phyloP scores from a whole-genome alignment of 2,797 vertebrate species.

The Otus scops region DNA sequence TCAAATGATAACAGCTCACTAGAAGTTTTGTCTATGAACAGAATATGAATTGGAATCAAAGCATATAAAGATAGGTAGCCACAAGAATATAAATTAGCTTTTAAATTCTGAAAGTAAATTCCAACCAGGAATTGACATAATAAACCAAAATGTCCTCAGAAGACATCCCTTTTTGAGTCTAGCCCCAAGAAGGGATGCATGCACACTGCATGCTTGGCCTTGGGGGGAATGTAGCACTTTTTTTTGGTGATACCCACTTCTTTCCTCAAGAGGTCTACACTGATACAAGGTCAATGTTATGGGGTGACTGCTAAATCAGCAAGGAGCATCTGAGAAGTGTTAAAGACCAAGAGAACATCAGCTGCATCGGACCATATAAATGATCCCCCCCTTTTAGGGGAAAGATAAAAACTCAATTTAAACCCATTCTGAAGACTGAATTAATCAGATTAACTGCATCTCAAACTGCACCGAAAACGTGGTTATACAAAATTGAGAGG shows the following conservation, averaged over 20 bases:
- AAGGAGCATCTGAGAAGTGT: not conserved
- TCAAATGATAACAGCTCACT: not conserved
- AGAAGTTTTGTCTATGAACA: not conserved
- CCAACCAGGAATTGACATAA: not conserved
- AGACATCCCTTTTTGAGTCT: not conserved
- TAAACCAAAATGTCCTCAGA: not conserved
- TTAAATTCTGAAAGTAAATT: not conserved
- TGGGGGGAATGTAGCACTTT: not conserved
- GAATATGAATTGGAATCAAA: not conserved
- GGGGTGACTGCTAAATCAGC: not conserved
- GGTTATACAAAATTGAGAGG: not conserved
- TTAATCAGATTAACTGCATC: not conserved
- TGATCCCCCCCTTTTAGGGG: not conserved
- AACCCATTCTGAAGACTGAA: not conserved
- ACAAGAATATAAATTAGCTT: not conserved
- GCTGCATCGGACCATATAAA: not conserved
- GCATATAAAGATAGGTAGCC: not conserved
- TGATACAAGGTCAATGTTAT: not conserved
- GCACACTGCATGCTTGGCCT: not conserved
- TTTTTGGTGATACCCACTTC: not conserved
- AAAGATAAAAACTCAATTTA: not conserved
- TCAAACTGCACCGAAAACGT: not conserved
- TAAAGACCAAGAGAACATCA: not conserved
- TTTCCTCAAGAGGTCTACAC: not conserved
- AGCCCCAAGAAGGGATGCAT: not conserved